These are phyloP conservation scores for Ptychobarbus kaznakovi DNA, from an alignment of 2,797 vertebrate genomes.

Conservation along the genomic window DNA sequence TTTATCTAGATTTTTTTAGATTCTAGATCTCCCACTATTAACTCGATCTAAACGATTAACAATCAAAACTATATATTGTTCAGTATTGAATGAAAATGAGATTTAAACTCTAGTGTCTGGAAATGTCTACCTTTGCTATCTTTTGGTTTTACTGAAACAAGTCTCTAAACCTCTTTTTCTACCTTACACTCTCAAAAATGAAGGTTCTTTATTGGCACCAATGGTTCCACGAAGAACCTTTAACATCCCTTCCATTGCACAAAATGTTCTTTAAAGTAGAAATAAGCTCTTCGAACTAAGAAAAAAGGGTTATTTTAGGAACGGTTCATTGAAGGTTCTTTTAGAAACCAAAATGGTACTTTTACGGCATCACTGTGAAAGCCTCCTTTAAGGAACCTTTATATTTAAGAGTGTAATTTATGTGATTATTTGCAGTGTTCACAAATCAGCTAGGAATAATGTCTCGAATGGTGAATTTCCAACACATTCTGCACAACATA, in stretches of 20 bases:
- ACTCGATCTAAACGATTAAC: not conserved
- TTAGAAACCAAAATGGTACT: not conserved
- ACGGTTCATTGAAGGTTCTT: not conserved
- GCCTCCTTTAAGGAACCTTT: not conserved
- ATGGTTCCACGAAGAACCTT: not conserved
- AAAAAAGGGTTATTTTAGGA: not conserved
- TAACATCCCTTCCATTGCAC: not conserved
- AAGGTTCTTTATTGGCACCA: not conserved
- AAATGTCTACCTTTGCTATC: not conserved
- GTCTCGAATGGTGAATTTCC: not conserved
- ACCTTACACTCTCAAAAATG: not conserved
- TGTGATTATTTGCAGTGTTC: conserved; percentile 2
- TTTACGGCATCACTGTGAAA: not conserved
- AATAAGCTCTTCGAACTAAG: not conserved
- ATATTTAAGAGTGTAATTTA: not conserved
- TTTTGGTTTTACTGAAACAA: too few species aligned
- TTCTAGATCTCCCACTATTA: not conserved
- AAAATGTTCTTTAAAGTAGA: not conserved
- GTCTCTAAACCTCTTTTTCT: not conserved
- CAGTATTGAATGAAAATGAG: not conserved
- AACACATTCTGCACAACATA: not conserved
- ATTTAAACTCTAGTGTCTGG: not conserved
- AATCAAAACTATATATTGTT: not conserved
- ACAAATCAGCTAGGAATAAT: not conserved
- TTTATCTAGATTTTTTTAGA: not conserved